Base-by-base conservation (phyloP, 2,888 invertebrate genomes). In the Meghimatium bilineatum region DNA sequence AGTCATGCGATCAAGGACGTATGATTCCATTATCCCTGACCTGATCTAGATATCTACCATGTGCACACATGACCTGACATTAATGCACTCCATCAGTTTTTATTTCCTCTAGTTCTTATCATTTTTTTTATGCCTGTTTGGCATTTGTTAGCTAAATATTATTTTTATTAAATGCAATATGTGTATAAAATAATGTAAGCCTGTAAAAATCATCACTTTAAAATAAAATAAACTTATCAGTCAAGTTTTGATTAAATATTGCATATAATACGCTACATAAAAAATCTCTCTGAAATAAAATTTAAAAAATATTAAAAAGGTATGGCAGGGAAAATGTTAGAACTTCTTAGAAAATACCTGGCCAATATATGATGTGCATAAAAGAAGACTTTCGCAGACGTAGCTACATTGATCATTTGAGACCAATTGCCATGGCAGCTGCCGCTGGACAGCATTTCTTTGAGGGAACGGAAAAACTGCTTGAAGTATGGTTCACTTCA, bases 381-480 rank as follows among this genome's bases (percentile, higher is more conserved):
- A 60, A 63, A 63, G 17, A 34, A 63, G n/a, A n/a, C 34, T 20
- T 8, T 36, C 20, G 60, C 77, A 77, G 38, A 38, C 63, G 36
- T 14, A 12, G 26, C 44, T 60, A 34, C 36, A 79, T 81, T 71
- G 74, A 74, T 74, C 74, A 20, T 32, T 12, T 52, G 20, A 49
- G 74, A 74, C 74, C 49, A 36, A 60, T 52, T 63, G 81, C 38
- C 69, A 86, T 86, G 86, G 86, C 86, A 29, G 71, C 86, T 49
- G 87, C 88, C 79, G 88, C 86, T 44, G 85, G 84, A 66, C 85
- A 88, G 63, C 85, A 97, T 93, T 98, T 97, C 95, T 99, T 98
- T 94, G 98, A 99, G 95, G 99, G 99, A 90, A 98, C 99, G 84
- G 99, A 99, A 94, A 99, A 99, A 94, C 95, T 99, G 84, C 95